Evolutionary conservation across 1,140 invertebrate species (phyloP).

Genomic region (Drosophila sucinea): DNA sequence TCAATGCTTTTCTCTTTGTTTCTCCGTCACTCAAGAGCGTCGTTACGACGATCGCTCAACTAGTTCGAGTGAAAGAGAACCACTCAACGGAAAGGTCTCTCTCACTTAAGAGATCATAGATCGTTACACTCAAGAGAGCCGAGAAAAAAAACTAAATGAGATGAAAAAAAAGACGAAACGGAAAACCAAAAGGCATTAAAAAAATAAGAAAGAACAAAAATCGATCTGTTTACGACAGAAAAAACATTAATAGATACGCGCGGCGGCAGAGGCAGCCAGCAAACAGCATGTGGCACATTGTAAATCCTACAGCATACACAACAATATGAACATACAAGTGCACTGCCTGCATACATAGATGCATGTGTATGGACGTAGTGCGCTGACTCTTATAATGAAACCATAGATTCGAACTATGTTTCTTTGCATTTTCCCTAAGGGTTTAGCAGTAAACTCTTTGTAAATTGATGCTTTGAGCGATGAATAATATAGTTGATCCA

Average conservation of each 20-base stretch:
- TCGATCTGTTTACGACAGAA: background rate
- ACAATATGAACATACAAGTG: background rate
- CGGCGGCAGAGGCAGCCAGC: constrained; percentile 19
- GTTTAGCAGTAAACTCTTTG: no score
- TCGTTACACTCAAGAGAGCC: background rate
- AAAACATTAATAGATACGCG: background rate
- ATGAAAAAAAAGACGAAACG: background rate
- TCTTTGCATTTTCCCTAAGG: no score
- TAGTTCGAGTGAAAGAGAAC: background rate
- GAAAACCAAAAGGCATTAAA: background rate
- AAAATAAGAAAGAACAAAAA: background rate
- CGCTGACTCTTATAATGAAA: no score
- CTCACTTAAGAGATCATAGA: background rate
- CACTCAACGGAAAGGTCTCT: no score
- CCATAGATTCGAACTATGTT: no score
- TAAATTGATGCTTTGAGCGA: no score
- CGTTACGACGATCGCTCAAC: background rate
- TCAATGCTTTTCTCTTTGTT: background rate
- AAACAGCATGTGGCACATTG: constrained; percentile 38
- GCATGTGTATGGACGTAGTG: background rate
- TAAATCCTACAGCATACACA: background rate
- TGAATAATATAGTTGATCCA: no score
- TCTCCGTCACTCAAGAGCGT: background rate
- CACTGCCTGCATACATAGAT: background rate
- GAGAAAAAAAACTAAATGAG: background rate